Conservation (phyloP, 2,113 vertebrate genomes). For the Uropsilus gracilis region DNA sequence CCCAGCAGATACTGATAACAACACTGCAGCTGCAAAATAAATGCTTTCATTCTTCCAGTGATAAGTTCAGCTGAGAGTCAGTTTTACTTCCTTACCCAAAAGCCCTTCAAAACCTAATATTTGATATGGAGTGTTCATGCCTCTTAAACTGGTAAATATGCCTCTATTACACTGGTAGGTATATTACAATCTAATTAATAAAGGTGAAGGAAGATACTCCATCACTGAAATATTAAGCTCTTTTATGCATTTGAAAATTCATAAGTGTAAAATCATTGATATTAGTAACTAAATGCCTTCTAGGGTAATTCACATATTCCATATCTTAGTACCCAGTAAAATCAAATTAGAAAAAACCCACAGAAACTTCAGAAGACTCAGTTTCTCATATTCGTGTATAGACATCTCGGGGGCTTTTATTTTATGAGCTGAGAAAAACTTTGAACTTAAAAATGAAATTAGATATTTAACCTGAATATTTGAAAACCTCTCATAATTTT, state of each 20-base stretch:
- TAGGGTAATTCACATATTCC: not conserved
- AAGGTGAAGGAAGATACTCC: not conserved
- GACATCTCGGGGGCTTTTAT: not conserved
- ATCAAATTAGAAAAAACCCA: not conserved
- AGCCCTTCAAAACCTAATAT: not conserved
- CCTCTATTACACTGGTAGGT: not conserved
- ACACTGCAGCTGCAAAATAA: not conserved
- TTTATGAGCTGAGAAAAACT: not conserved
- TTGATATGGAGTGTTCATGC: no score
- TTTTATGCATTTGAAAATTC: not conserved
- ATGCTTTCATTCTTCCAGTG: not conserved
- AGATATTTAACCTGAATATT: not conserved
- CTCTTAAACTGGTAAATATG: not conserved
- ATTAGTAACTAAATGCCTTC: not conserved
- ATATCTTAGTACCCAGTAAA: not conserved
- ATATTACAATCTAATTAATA: not conserved
- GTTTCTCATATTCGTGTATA: not conserved
- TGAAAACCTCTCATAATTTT: not conserved
- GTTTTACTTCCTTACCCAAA: not conserved
- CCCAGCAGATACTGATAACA: conserved; percentile 18
- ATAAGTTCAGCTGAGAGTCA: not conserved
- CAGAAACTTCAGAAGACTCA: not conserved
- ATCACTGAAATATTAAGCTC: not conserved
- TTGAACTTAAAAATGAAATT: not conserved
- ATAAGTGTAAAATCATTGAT: not conserved